Evolutionary conservation across 1,140 invertebrate genomes (phyloP), one percentile per base, ranked within the genome.

Genomic region (Papilio aristodemus): DNA sequence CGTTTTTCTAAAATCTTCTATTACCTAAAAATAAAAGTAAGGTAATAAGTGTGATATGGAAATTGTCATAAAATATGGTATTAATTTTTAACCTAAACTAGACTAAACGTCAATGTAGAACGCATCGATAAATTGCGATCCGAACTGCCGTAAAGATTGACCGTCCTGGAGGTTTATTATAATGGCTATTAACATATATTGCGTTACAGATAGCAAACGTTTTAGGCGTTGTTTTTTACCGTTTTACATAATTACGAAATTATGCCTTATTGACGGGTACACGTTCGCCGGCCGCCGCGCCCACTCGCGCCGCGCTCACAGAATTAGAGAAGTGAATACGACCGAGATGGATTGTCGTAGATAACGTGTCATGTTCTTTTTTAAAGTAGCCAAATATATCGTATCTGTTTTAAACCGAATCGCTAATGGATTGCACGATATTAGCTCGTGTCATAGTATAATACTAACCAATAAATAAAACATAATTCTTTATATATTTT

Each of bases 191-290:
- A 87, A 86, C 78, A 80, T 86, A 84, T 86, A 86, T 87, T 86
- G 83, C 82, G 84, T 85, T 88, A 85, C 80, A 86, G 79, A 89
- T 87, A 87, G 81, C 78, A 71, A 88, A 82, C 84, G 77, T 80
- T 90, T 88, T 85, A 75, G 80, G 79, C 79, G 82, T 78, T 70
- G 68, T 66, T 82, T 87, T 89, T 85, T 89, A 86, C 80, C 84
- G 86, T 81, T 87, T 89, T 84, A 87, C 79, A 85, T 87, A 87
- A 87, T 88, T 90, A 90, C 84, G 81, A 86, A 88, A 88, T 87
- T 87, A 87, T 90, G 84, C 83, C 78, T 85, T 79, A 81, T 84
- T 81, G 79, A 83, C 76, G 79, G 81, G 76, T 81, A 77, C 59
- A 60, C 74, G 73, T 70, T 73, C 57, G 67, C 59, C 69, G 67